Percentiles rank a stretch among this genome's conserved stretches.
Conservation (phyloP, 1,140 invertebrate species). For the Theocolax elegans region DNA sequence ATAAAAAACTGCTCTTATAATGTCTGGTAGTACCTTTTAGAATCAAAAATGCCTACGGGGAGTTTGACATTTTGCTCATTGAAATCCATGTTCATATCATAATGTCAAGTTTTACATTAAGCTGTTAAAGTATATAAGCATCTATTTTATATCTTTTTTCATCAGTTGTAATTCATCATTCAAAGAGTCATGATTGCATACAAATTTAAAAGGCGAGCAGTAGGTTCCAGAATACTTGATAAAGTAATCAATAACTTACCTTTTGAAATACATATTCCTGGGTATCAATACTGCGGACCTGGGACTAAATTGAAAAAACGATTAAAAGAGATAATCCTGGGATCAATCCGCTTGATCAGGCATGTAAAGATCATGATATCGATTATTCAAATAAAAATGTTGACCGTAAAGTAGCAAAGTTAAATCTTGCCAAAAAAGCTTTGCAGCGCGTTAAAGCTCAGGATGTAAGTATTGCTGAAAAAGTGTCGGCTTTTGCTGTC, state of each 20-base stretch:
- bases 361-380: slow-evolving; percentile 32
- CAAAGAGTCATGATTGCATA: slow-evolving; percentile 45
- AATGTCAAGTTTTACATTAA: slow-evolving; percentile 46
- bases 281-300: not conserved
- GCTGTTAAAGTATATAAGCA: slow-evolving; percentile 10
- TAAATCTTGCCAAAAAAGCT: not conserved
- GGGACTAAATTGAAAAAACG: not conserved
- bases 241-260: slow-evolving; percentile 18
- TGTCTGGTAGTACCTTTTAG: slow-evolving; percentile 40
- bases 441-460: not conserved
- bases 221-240: not conserved
- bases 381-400: not conserved
- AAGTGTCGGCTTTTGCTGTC: not conserved
- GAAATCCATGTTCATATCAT: slow-evolving; percentile 26
- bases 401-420: not conserved
- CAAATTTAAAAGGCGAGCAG: slow-evolving; percentile 33
- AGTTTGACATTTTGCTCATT: slow-evolving; percentile 35
- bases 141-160: slow-evolving; percentile 45
- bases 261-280: not conserved
- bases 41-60: slow-evolving; percentile 37
- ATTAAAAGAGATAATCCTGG: not conserved
- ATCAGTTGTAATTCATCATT: slow-evolving; percentile 50
- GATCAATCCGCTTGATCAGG: slow-evolving; percentile 51
- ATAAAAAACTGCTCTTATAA: slow-evolving; percentile 42
- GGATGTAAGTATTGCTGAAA: not conserved